Evolutionary conservation across 1,140 invertebrate species (phyloP), one percentile per base, ranked within the genome.

Genomic region (Varroa destructor): DNA sequence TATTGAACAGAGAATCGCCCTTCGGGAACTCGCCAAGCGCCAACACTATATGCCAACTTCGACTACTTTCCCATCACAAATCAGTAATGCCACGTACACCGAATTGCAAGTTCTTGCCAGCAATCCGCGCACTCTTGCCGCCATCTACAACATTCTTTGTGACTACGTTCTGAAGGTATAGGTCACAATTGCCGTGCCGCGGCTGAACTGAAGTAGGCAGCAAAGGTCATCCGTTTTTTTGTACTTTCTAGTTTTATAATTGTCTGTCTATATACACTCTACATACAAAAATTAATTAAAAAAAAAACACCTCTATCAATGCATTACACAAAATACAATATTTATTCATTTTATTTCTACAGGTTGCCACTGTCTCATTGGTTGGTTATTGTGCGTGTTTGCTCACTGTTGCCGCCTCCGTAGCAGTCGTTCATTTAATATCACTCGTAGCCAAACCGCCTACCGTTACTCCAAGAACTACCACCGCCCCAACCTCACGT

Each of bases 351-450:
- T 12, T 36, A 58, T 58, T 58, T 12, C 3, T 36, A 36, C 61
- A 67, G 61, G 61, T 67, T 46, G 61, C 46, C 40, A 43, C 61
- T 1, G 61, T 67, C 12, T 67, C 61, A 3, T 67, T 67, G 61
- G 46, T 67, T 40, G 46, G 61, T 8, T 67, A 67, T 37, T 67
- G 61, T 46, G 61, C 61, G 40, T 67, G 61, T 40, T 37, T 67
- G 40, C 61, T 67, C 12, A 67, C 61, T 12, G 61, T 67, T 67
- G 40, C 46, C 36, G 61, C 61, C 12, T 67, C 61, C 1, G 37
- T 67, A 37, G 37, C 61, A 40, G 61, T 37, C 40, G 61, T 67
- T 40, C 40, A 67, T 10, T 67, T 36, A 5, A 37, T 67, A 12
- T 43, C 46, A 14, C 61, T 46, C 61, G 61, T 67, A 37, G 40